Evolutionary conservation across 2,113 vertebrate genomes (phyloP).

Genomic region (Myotis davidii): DNA sequence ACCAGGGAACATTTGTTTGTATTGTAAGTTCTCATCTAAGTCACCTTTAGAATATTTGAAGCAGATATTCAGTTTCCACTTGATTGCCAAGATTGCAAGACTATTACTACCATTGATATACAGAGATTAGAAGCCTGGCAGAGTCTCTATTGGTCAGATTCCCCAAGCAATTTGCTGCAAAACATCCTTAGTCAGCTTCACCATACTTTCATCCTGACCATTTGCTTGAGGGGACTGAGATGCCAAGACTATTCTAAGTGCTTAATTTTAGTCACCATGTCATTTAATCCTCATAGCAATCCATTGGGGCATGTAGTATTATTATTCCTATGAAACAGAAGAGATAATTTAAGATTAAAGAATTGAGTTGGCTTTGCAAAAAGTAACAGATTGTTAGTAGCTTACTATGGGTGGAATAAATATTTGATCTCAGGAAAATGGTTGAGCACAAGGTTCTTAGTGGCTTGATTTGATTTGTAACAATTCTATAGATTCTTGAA

Average conservation of each 20-base stretch:
- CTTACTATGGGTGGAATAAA: not conserved
- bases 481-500: not conserved
- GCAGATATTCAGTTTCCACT: not conserved
- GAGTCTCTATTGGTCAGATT: not conserved
- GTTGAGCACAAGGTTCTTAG: not conserved
- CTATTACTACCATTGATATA: not conserved
- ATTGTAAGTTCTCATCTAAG: not conserved
- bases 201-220: not conserved
- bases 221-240: slow-evolving; percentile 28
- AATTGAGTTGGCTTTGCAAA: not conserved
- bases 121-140: not conserved
- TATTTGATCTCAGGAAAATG: not conserved
- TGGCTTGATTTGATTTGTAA: not conserved
- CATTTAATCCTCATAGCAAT: not conserved
- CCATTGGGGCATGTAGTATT: not conserved
- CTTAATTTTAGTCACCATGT: not conserved
- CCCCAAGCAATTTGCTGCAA: not conserved
- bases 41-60: slow-evolving; percentile 19
- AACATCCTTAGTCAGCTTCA: not conserved
- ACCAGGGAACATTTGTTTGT: not conserved
- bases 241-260: not conserved
- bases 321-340: not conserved
- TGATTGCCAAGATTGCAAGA: slow-evolving; percentile 2
- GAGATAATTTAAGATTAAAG: slow-evolving; percentile 18
- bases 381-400: not conserved